Base-by-base conservation (phyloP, 92 coral and sea anemone species). In the Phenganax subtilis region DNA sequence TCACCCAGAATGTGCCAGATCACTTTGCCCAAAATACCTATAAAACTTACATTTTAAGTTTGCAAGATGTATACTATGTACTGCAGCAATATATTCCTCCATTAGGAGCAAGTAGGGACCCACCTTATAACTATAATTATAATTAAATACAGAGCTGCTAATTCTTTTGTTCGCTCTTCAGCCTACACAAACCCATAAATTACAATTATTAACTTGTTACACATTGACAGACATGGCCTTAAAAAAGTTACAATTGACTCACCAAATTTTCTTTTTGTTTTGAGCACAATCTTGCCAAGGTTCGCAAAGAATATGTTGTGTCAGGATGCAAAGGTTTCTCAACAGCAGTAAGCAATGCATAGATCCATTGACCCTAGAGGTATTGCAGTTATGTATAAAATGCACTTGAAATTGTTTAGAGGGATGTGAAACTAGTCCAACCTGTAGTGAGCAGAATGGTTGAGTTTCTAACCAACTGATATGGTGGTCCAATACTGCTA, bases 1-100 rank as follows among this genome's bases (percentile, higher is more conserved):
- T 88, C 61, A 91, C 9, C 89, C 88, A 0, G 90, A 86, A 74
- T 87, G 89, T 10, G 91, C 90, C 15, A 92, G 81, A 72, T 92
- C 97, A 81, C 84, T 85, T 71, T 93, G 98, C 28, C 91, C 98
- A 75, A 93, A 93, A 64, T 91, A 93, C 81, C 98, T 93, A 58
- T 0, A 47, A 80, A 57, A 72, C 27, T 9, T 55, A 53, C 9
- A 47, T 69, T 51, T 20, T 2, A 25, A 12, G 20, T 15, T 57
- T 51, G 27, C 11, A 67, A 57, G 7, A 16, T 9, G 56, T 9
- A 7, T 17, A 52, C 67, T 37, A 74, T 16, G 55, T 56, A 63
- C 25, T 20, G 25, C 25, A 20, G 25, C 25, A 20, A 20, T 37
- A 37, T 37, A 37, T 5, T 37, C 3, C 47, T 37, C 25, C 25